A percentile compares a stretch with the other conserved stretches of the same genome.
Evolutionary conservation across 2,797 vertebrate species (phyloP).

Genomic region (Tokudaia muenninki): DNA sequence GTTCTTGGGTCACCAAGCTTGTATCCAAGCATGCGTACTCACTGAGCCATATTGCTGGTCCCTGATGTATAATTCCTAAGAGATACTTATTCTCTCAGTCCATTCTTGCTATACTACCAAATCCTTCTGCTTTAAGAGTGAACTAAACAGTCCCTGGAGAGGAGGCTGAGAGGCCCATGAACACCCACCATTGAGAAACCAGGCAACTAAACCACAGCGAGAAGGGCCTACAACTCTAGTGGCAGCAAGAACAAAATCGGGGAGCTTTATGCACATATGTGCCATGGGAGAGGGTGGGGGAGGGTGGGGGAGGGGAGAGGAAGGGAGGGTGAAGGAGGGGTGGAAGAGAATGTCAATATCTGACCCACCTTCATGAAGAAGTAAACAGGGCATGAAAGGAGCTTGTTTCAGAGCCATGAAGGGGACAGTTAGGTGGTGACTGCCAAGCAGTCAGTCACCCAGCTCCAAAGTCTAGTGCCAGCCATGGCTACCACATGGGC

Average conservation of each 20-base stretch:
- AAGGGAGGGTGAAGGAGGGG: no score
- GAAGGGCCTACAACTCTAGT: not conserved
- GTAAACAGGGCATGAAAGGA: not conserved
- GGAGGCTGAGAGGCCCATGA: not conserved
- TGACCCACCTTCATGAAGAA: not conserved
- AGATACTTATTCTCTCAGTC: not conserved
- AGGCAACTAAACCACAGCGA: not conserved
- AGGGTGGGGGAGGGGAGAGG: no score
- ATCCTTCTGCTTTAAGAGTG: not conserved
- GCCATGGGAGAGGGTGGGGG: not conserved
- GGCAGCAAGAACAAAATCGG: not conserved
- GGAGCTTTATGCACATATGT: rapidly evolving
- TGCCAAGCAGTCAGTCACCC: not conserved
- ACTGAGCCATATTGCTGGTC: not conserved
- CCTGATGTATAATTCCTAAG: not conserved
- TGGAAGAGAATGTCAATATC: not conserved
- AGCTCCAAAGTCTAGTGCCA: not conserved
- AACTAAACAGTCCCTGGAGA: not conserved
- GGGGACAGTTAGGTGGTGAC: not conserved
- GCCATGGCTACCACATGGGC: not conserved
- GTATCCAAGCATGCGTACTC: not conserved
- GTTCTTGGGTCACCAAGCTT: not conserved
- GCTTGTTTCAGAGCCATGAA: not conserved
- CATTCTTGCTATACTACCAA: not conserved
- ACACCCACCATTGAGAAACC: not conserved